Evolutionary conservation across 2,797 vertebrate genomes (phyloP).

Genomic region (Girardinus metallicus): DNA sequence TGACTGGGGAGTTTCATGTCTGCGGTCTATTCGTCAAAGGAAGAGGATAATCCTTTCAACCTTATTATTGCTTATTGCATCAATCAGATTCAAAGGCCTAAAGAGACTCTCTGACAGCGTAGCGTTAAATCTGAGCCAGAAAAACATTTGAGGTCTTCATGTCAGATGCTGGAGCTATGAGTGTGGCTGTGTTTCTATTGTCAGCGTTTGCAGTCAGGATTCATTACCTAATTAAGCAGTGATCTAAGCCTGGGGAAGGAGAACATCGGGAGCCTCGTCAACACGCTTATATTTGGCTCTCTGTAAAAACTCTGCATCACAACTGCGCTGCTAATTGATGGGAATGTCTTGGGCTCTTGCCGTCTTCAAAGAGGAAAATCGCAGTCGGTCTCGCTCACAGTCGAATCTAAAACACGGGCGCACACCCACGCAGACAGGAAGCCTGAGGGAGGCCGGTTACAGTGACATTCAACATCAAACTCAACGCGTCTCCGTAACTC

Average conservation of each 20-base stretch:
- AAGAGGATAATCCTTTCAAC: slow-evolving; percentile 3
- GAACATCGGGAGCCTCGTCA: slow-evolving; percentile 37
- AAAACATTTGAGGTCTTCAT: slow-evolving; percentile 15
- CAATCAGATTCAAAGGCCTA: slow-evolving; percentile 25
- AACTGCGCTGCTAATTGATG: slow-evolving; percentile 31
- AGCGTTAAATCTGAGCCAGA: slow-evolving; percentile 8
- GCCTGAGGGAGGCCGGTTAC: slow-evolving; percentile 7
- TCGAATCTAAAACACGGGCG: neutral
- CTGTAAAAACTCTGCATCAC: slow-evolving; percentile 11
- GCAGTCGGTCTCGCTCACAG: slow-evolving; percentile 4
- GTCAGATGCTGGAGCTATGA: slow-evolving; percentile 13
- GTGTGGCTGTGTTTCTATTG: slow-evolving; percentile 34
- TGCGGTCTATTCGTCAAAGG: neutral
- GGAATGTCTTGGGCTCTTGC: slow-evolving; percentile 15
- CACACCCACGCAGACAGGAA: neutral
- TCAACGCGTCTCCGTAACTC: slow-evolving; percentile 2
- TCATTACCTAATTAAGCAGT: slow-evolving; percentile 49
- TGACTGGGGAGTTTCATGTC: slow-evolving; percentile 1
- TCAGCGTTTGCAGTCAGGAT: slow-evolving; percentile 47
- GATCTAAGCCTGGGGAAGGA: slow-evolving; percentile 37
- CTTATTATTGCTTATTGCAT: slow-evolving; percentile 25
- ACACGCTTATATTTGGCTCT: slow-evolving; percentile 46
- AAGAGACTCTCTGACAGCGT: slow-evolving; percentile 10
- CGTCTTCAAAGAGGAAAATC: slow-evolving; percentile 16
- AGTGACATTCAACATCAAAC: slow-evolving; percentile 17